A percentile compares a stretch with the other conserved stretches of the same genome.
phyloP scores from a whole-genome alignment of 2,888 invertebrate genomes.

The Morpho achilles region DNA sequence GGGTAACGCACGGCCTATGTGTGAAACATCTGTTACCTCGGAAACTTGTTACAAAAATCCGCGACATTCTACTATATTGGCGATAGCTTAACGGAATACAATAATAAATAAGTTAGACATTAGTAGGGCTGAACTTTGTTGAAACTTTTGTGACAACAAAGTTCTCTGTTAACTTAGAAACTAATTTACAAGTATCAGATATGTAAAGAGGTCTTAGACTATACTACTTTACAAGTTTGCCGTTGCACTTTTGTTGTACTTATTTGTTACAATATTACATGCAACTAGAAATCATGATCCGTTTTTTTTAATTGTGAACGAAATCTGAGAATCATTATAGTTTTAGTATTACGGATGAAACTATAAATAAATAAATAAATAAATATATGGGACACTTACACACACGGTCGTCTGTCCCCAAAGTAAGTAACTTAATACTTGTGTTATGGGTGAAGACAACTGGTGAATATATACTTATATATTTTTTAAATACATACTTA shows the following conservation, averaged over 20 bases:
- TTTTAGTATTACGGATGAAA: no score
- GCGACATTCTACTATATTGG: slow-evolving; percentile 8
- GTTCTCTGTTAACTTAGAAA: slow-evolving; percentile 5
- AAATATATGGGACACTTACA: no score
- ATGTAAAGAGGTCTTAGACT: slow-evolving; percentile 6
- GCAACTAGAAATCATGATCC: not conserved
- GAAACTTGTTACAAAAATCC: slow-evolving; percentile 45
- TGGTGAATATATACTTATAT: no score
- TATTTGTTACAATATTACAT: slow-evolving; percentile 4
- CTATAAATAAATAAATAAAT: no score
- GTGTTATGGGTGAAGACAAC: no score
- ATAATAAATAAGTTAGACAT: slow-evolving; percentile 4
- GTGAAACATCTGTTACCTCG: slow-evolving; percentile 73
- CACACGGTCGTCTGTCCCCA: no score
- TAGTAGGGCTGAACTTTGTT: slow-evolving; percentile 16
- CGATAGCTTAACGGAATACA: not conserved
- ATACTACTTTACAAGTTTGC: slow-evolving; percentile 4
- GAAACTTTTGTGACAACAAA: not conserved
- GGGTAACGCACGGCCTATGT: slow-evolving; percentile 49
- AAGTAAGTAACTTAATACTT: no score
- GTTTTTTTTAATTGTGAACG: no score
- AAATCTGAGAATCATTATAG: no score
- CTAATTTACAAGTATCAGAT: slow-evolving; percentile 13
- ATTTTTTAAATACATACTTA: no score
- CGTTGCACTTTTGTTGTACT: slow-evolving; percentile 6